These are phyloP conservation scores for Schlechtendalia chinensis DNA, from an alignment of 1,140 invertebrate species.

Conservation along the genomic window DNA sequence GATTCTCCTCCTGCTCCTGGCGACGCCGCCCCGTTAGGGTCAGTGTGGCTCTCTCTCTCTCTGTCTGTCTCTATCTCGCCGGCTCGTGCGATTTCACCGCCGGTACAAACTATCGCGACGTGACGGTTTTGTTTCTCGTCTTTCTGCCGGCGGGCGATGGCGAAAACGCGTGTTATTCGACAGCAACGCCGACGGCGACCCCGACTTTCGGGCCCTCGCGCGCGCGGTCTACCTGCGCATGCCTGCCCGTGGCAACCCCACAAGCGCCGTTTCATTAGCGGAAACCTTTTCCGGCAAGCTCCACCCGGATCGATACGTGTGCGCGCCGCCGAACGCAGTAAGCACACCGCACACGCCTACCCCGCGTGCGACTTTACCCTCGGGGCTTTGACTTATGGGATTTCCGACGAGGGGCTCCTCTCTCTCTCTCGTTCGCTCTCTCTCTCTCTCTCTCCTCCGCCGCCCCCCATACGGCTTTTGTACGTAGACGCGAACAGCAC, in stretches of 20 bases:
- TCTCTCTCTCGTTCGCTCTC: not conserved
- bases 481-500: too few species aligned
- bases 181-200: not conserved
- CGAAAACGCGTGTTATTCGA: too few species aligned
- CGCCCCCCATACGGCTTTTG: too few species aligned
- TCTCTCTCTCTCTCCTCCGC: not conserved
- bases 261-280: conserved; percentile 46
- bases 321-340: too few species aligned
- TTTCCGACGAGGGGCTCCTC: conserved; percentile 25
- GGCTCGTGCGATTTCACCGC: too few species aligned
- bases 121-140: too few species aligned
- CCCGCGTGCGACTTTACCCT: conserved; percentile 20
- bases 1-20: too few species aligned
- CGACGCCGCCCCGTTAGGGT: too few species aligned
- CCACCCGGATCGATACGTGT: conserved; percentile 43
- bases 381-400: conserved; percentile 33
- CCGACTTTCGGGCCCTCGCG: not conserved
- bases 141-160: too few species aligned
- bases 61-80: too few species aligned
- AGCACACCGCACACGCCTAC: not conserved
- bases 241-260: conserved; percentile 32
- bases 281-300: conserved; percentile 46
- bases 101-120: too few species aligned
- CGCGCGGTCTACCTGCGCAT: conserved; percentile 33
- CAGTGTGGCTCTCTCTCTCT: too few species aligned